Evolutionary conservation across 1,140 invertebrate species (phyloP).

Genomic region (Drosophila pectinifera): DNA sequence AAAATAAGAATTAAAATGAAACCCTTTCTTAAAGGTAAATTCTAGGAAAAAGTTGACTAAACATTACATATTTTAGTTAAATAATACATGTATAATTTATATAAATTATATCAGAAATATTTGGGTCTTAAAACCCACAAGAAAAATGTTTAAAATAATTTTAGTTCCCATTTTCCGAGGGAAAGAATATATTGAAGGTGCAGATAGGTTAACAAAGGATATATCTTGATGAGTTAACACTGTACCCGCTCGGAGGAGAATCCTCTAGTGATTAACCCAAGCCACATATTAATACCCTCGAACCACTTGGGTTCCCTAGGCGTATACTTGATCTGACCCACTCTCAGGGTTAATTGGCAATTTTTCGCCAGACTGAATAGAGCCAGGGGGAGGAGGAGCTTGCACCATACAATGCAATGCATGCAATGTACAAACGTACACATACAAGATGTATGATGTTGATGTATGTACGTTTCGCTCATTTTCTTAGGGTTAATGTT

Average conservation of each 20-base stretch:
- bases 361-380: conserved; percentile 34
- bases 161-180: no score
- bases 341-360: conserved; percentile 51
- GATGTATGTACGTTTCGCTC: not conserved
- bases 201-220: no score
- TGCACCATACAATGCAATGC: conserved; percentile 27
- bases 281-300: conserved; percentile 11
- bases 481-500: conserved; percentile 33
- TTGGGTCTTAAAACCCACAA: no score
- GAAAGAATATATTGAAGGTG: no score
- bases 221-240: not conserved
- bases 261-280: conserved; percentile 29
- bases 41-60: no score
- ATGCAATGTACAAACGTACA: not conserved
- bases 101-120: no score
- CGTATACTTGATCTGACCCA: conserved; percentile 41
- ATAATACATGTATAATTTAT: no score
- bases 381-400: not conserved
- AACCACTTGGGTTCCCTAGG: conserved; percentile 10
- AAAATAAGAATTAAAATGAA: no score
- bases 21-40: no score
- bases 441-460: not conserved
- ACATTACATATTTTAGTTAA: no score
- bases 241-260: not conserved
- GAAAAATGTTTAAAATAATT: no score